Percentiles rank a stretch among this genome's conserved stretches.
Evolutionary conservation across 2,888 invertebrate species (phyloP).

Genomic region (Patella ulyssiponensis): DNA sequence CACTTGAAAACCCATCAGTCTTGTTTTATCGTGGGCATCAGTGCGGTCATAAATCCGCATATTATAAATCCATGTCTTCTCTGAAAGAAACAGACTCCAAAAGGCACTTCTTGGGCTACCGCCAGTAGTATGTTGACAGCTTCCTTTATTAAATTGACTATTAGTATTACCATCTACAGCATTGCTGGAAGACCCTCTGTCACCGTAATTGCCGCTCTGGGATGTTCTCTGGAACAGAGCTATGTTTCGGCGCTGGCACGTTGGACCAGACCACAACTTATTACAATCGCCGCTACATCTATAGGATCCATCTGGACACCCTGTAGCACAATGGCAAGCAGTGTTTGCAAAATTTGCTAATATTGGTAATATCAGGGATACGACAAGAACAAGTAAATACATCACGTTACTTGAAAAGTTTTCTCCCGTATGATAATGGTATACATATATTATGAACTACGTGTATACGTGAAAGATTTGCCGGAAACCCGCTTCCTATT

Average conservation of each 20-base stretch:
- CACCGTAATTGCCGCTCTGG: neutral
- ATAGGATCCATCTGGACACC: neutral
- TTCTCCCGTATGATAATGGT: too few species aligned
- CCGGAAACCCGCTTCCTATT: too few species aligned
- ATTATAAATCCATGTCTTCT: neutral
- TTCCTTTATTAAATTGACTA: neutral
- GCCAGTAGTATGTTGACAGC: neutral
- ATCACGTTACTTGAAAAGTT: too few species aligned
- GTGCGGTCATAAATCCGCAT: neutral
- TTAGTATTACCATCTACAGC: neutral
- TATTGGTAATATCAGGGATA: too few species aligned
- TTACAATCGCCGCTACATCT: neutral
- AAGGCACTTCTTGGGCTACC: neutral
- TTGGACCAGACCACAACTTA: neutral
- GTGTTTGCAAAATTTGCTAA: too few species aligned
- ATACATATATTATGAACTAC: too few species aligned
- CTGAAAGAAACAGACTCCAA: neutral
- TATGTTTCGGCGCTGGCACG: neutral
- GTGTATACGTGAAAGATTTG: too few species aligned
- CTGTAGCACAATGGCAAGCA: neutral
- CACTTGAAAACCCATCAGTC: constrained; percentile 11
- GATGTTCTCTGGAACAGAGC: neutral
- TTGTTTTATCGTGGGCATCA: neutral
- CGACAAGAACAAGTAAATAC: too few species aligned
- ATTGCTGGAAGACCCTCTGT: neutral